These are phyloP conservation scores for Paratrypauchen microcephalus DNA, from an alignment of 2,797 vertebrate species.

Conservation along the genomic window DNA sequence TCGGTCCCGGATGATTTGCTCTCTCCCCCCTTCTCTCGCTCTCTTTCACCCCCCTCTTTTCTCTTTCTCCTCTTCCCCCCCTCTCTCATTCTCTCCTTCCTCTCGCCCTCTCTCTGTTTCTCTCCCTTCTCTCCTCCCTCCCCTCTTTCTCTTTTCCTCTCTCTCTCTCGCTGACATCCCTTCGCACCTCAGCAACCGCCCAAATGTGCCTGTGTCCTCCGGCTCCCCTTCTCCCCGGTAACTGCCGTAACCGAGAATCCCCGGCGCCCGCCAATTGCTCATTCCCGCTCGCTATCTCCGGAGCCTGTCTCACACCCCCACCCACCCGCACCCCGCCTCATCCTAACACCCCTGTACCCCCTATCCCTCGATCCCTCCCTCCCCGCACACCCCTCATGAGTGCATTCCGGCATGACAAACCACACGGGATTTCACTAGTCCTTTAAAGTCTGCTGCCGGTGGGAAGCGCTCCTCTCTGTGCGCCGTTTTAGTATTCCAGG, in stretches of 20 bases:
- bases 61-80: too few species aligned
- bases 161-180: constrained; percentile 40
- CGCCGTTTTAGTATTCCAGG: constrained; percentile 77
- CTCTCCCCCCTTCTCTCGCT: constrained; percentile 22
- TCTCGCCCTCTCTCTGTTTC: too few species aligned
- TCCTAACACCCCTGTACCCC: constrained; percentile 1
- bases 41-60: too few species aligned
- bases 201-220: constrained; percentile 54
- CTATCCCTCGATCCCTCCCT: background rate
- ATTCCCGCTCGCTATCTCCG: constrained; percentile 71
- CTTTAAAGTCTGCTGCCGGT: constrained; percentile 80
- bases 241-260: constrained; percentile 47
- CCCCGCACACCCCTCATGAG: constrained; percentile 28
- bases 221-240: constrained; percentile 23
- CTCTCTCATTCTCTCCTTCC: too few species aligned
- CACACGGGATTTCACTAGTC: constrained; percentile 78
- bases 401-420: constrained; percentile 80
- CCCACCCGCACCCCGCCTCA: constrained; percentile 13
- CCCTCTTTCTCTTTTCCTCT: constrained; percentile 3
- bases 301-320: constrained; percentile 57
- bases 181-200: constrained; percentile 49
- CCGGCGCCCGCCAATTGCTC: constrained; percentile 68
- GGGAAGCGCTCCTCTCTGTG: constrained; percentile 76
- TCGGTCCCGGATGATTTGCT: constrained; percentile 72
- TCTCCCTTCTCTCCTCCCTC: too few species aligned